Evolutionary conservation across 2,113 vertebrate genomes (phyloP).

Genomic region (Corydoras sp.): DNA sequence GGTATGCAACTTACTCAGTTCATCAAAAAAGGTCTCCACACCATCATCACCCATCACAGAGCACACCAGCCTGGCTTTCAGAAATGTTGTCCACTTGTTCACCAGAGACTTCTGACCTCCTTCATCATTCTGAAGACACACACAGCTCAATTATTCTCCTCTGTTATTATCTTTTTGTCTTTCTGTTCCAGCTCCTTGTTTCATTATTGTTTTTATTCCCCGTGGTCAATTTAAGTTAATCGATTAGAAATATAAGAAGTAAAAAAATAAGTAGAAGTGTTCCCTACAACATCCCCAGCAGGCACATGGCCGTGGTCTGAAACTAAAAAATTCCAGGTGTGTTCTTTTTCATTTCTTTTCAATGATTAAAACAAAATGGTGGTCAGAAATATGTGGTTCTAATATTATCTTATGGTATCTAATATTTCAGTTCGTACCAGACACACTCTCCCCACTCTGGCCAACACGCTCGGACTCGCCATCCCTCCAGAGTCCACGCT

Average conservation of each 20-base stretch:
- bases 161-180: background rate
- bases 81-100: constrained; percentile 80
- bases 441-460: constrained; percentile 75
- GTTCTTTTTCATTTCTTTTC: too few relatives aligned
- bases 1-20: constrained; percentile 66
- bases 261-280: too few relatives aligned
- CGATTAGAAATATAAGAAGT: too few relatives aligned
- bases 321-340: background rate
- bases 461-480: constrained; percentile 65
- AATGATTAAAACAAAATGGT: too few relatives aligned
- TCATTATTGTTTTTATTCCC: too few relatives aligned
- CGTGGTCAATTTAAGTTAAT: too few relatives aligned
- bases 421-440: constrained; percentile 58
- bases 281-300: too few relatives aligned
- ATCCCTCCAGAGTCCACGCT: constrained; percentile 67
- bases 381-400: too few relatives aligned
- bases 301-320: background rate
- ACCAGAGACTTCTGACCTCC: constrained; percentile 77
- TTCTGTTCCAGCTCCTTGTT: too few relatives aligned
- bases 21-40: constrained; percentile 78
- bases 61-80: constrained; percentile 78
- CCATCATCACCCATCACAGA: constrained; percentile 76
- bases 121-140: constrained; percentile 69
- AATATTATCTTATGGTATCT: too few relatives aligned
- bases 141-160: constrained; percentile 2